Evolutionary conservation across 2,888 invertebrate species (phyloP).

Genomic region (Venustoraphidia nigricollis): DNA sequence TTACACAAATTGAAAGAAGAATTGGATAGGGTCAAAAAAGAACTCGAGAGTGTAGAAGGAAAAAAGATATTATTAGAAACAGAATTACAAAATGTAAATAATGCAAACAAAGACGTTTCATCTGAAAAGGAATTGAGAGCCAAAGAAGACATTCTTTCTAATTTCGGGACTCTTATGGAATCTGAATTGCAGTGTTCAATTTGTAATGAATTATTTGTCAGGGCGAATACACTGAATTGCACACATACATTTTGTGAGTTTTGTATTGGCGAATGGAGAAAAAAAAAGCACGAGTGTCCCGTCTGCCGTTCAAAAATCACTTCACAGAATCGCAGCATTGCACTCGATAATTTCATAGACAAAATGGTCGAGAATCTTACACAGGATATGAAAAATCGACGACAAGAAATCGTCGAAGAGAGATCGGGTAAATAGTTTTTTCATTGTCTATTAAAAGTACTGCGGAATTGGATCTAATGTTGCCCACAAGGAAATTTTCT

Average conservation of each 20-base stretch:
- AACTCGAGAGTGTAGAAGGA: too few relatives aligned
- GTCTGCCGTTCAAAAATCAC: constrained; percentile 40
- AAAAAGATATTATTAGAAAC: too few relatives aligned
- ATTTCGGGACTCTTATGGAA: constrained; percentile 32
- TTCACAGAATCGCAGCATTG: constrained; percentile 41
- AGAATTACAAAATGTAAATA: constrained; percentile 11
- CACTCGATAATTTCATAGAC: constrained; percentile 57
- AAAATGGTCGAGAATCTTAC: constrained; percentile 47
- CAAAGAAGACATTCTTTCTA: constrained; percentile 3
- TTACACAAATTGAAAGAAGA: too few relatives aligned
- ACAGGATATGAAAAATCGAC: constrained; percentile 36
- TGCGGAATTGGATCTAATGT: too few relatives aligned
- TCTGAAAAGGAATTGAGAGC: constrained; percentile 3
- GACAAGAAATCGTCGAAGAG: constrained; percentile 33
- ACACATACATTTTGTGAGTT: constrained; percentile 59
- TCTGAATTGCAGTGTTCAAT: constrained; percentile 59
- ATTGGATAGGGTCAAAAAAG: too few relatives aligned
- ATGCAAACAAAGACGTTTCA: constrained; percentile 40
- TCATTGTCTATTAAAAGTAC: neutral
- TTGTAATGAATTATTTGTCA: constrained; percentile 58
- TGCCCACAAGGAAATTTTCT: too few relatives aligned
- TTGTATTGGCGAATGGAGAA: constrained; percentile 56
- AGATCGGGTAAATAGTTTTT: constrained; percentile 28
- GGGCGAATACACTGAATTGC: constrained; percentile 53
- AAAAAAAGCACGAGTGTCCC: constrained; percentile 53